These are phyloP conservation scores for Urocynchramus pylzowi DNA, from an alignment of 2,113 vertebrate genomes.

Conservation along the genomic window DNA sequence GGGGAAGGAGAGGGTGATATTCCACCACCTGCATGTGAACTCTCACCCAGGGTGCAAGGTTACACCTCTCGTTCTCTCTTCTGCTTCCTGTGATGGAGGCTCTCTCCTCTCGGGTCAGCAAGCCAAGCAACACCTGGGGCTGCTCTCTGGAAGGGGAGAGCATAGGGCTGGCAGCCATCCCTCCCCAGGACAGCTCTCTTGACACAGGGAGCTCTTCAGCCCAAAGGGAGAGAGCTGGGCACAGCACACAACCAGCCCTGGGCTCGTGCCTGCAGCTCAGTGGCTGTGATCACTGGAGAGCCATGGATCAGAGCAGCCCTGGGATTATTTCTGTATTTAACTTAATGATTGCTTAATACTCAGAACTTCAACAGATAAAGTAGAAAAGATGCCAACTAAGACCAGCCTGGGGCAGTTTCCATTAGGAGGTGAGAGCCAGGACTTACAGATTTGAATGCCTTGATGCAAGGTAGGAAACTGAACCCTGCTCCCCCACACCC, in stretches of 20 bases:
- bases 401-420: not conserved
- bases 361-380: not conserved
- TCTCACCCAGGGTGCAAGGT: accelerated
- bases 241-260: not conserved
- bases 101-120: not conserved
- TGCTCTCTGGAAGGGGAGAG: not conserved
- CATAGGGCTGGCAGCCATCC: not conserved
- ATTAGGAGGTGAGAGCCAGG: not conserved
- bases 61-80: accelerated
- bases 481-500: not conserved
- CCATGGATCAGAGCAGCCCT: not conserved
- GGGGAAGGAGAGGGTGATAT: not conserved
- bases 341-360: not conserved
- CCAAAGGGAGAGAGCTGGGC: not conserved
- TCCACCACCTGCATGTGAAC: not conserved
- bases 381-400: not conserved
- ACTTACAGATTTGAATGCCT: not conserved
- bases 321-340: not conserved
- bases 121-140: not conserved
- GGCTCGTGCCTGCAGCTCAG: accelerated
- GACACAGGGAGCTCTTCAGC: accelerated
- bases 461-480: not conserved
- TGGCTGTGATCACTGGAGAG: not conserved
- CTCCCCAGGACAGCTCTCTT: not conserved
- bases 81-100: not conserved